Evolutionary conservation across 2,113 vertebrate genomes (phyloP).

Genomic region (Carollia perspicillata): DNA sequence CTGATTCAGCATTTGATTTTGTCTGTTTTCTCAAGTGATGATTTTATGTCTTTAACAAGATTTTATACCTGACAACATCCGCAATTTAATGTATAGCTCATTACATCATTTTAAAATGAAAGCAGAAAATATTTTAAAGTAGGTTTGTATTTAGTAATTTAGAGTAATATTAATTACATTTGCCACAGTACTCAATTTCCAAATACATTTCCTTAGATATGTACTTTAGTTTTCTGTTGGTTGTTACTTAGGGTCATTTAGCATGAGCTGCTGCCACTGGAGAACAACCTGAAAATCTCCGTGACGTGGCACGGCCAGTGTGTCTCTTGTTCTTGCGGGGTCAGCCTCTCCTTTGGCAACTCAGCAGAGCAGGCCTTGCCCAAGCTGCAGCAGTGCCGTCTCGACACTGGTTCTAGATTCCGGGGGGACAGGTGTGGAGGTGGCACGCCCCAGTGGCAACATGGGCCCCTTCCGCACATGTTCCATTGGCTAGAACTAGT

Average conservation of each 20-base stretch:
- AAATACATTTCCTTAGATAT: neutral
- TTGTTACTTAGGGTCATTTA: neutral
- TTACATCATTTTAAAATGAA: neutral
- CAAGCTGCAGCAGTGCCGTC: neutral
- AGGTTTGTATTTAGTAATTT: neutral
- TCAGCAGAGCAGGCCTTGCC: neutral
- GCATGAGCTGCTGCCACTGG: neutral
- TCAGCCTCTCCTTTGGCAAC: neutral
- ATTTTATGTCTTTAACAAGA: neutral
- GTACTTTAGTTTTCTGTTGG: slow-evolving; percentile 15
- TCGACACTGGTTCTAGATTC: neutral
- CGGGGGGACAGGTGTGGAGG: neutral
- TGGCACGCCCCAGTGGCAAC: neutral
- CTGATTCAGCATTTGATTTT: neutral
- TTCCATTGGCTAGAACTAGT: neutral
- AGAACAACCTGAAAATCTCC: neutral
- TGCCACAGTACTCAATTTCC: neutral
- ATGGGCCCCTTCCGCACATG: neutral
- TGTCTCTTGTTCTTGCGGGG: neutral
- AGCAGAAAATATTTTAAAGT: neutral
- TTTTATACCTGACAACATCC: neutral
- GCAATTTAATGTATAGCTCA: neutral
- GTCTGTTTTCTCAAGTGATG: neutral
- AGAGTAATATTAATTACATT: slow-evolving; percentile 18
- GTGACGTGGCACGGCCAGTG: neutral